Evolutionary conservation across 2,888 invertebrate species (phyloP).

Genomic region (Phanerotoma sp.): DNA sequence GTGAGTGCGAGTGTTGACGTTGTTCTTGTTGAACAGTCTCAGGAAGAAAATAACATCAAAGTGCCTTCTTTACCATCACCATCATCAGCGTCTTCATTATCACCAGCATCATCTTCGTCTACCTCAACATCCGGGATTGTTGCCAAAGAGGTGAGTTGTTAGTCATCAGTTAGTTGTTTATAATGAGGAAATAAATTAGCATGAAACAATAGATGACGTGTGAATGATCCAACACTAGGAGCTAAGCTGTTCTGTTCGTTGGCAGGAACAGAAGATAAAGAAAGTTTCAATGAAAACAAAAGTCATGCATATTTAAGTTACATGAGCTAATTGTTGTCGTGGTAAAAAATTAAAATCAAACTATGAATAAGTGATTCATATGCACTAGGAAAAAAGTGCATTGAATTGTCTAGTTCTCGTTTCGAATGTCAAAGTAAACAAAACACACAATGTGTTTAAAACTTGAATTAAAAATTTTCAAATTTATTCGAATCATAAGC

Average conservation of each 20-base stretch:
- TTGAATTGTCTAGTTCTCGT: no score
- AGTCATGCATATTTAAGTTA: neutral
- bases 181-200: conserved; percentile 10
- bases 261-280: neutral
- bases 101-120: conserved; percentile 17
- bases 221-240: neutral
- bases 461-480: no score
- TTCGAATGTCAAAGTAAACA: no score
- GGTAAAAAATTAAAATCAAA: conserved; percentile 1
- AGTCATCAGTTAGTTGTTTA: neutral
- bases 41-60: conserved; percentile 41
- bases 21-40: conserved; percentile 26
- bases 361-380: conserved; percentile 1
- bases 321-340: no score
- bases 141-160: conserved; percentile 22
- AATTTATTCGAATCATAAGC: no score
- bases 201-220: conserved; percentile 6
- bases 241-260: no score
- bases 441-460: no score
- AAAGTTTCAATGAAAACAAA: neutral
- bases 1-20: conserved; percentile 34
- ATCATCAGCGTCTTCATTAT: conserved; percentile 20
- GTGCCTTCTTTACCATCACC: conserved; percentile 35
- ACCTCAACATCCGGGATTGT: conserved; percentile 7
- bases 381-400: no score